Base-by-base conservation (phyloP, 2,113 vertebrate genomes). In the Apeltes quadracus region DNA sequence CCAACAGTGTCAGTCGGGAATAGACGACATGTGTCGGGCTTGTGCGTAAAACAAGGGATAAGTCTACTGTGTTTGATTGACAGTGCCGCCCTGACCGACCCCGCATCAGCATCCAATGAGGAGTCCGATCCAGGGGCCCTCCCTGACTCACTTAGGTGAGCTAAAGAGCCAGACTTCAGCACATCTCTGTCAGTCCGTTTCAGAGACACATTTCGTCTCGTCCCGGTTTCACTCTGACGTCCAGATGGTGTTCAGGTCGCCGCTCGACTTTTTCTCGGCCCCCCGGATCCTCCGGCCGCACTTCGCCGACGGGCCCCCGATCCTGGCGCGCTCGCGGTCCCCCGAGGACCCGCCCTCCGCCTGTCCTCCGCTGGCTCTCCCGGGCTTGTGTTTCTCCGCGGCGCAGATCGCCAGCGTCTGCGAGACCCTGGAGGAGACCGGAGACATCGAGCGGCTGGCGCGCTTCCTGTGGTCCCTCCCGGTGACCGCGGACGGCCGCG, bases 391-490 rank as follows among this genome's bases (percentile, higher is more conserved):
- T 92, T 99, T 99, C 94, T 97, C 97, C 66, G 96, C 97, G 84
- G 94, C 97, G 90, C 97, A 99, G 94, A 97, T 99, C 93, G 97
- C 96, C 91, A 95, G 96, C 91, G 97, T 99, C 83, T 99, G 97
- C 87, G 97, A 98, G 94, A 98, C 97, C 88, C 94, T 98, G 95
- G 97, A 99, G 92, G 97, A 98, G 93, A 98, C 96, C 44, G 97
- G 97, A 69, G 97, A 99, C 94, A 95, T 98, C 87, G 97, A 98
- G 93, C 93, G 97, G 85, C 94, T 98, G 90, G 97, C 97, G 88
- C 96, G 97, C 83, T 98, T 98, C 92, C 95, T 98, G 84, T 99
- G 97, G 97, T 98, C 97, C 1, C 94, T 99, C 88, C 97, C 97
- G 82, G 95, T 96, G 91, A 96, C 95, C 41, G 93, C 95, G 20